Base-by-base conservation (phyloP, 2,797 vertebrate species). In the Sphenopsis melanotis region DNA sequence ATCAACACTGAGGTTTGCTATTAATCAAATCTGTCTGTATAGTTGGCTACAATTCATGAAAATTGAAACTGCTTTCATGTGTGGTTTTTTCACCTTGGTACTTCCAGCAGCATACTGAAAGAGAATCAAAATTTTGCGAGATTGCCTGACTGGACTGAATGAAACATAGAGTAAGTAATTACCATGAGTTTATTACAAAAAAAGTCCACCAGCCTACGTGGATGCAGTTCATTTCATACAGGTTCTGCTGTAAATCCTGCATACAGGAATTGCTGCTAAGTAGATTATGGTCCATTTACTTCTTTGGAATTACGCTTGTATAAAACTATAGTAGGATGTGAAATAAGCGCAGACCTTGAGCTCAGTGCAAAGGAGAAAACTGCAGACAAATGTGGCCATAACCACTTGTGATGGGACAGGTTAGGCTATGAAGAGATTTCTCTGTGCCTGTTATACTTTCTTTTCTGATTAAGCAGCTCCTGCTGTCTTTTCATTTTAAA, bases 1-100 rank as follows among this genome's bases (percentile, higher is more conserved):
- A 95, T 95, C 75, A 94, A 79, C 50, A 60, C 26, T 61, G 53
- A 78, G 36, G 12, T 71, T 79, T 93, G 61, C 50, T 82, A 71
- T 90, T 93, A 94, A 92, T 94, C 81, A 96, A 75, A 80, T 63
- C 39, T 74, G 13, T 39, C 12, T 59, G 29, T 55, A 46, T 71
- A 97, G 90, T 30, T 93, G 65, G 80, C 52, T 91, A 63, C 47
- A 92, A 81, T 77, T 90, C 66, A 60, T 63, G 60, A 93, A 95
- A 95, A 91, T 20, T 60, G 79, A 90, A 97, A 91, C 65, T 92
- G 63, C 18, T 91, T 94, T 74, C 56, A 18, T 65, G 16, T 34
- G 63, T 72, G 49, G 21, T 70, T 89, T 69, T 94, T 90, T 95
- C 47, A 93, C 32, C 65, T 88, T 16, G 27, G 27, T 90, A 89